A percentile compares a stretch with the other conserved stretches of the same genome.
Evolutionary conservation across 2,888 invertebrate genomes (phyloP).

Genomic region (Mongoloraphidia duomilia): DNA sequence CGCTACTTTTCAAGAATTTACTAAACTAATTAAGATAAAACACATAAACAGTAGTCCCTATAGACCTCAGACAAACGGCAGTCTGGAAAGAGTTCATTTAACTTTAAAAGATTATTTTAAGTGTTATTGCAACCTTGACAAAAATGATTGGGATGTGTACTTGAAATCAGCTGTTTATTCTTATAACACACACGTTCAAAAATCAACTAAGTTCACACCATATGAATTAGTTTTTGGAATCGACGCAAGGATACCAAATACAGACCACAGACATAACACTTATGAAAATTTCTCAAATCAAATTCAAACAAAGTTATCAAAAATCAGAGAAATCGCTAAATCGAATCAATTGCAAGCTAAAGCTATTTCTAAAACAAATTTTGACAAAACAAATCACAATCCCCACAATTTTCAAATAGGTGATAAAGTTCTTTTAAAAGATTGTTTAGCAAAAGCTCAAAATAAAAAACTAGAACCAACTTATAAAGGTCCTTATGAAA

Average conservation of each 20-base stretch:
- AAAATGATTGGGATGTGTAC: conserved; percentile 21
- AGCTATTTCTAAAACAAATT: too few relatives aligned
- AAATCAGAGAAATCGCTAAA: too few relatives aligned
- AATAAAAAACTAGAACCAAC: too few relatives aligned
- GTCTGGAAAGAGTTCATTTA: conserved; percentile 20
- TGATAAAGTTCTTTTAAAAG: too few relatives aligned
- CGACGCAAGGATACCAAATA: background rate
- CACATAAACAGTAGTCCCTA: conserved; percentile 20
- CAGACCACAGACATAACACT: background rate
- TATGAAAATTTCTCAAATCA: conserved; percentile 1
- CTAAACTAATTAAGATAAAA: conserved; percentile 18
- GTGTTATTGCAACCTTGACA: conserved; percentile 18
- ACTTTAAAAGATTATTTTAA: conserved; percentile 20
- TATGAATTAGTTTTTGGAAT: background rate
- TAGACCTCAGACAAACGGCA: conserved; percentile 20
- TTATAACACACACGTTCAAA: background rate
- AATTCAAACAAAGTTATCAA: conserved; percentile 12
- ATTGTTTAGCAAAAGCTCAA: too few relatives aligned
- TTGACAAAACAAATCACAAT: too few relatives aligned
- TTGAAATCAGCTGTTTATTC: conserved; percentile 10
- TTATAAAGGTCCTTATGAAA: too few relatives aligned
- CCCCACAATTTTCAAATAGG: too few relatives aligned
- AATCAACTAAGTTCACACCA: background rate
- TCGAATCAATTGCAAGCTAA: too few relatives aligned
- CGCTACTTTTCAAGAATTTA: conserved; percentile 17